Percentiles rank a stretch among this genome's conserved stretches.
These are phyloP conservation scores for Varecia variegata DNA, from an alignment of 2,797 vertebrate species.

Conservation along the genomic window DNA sequence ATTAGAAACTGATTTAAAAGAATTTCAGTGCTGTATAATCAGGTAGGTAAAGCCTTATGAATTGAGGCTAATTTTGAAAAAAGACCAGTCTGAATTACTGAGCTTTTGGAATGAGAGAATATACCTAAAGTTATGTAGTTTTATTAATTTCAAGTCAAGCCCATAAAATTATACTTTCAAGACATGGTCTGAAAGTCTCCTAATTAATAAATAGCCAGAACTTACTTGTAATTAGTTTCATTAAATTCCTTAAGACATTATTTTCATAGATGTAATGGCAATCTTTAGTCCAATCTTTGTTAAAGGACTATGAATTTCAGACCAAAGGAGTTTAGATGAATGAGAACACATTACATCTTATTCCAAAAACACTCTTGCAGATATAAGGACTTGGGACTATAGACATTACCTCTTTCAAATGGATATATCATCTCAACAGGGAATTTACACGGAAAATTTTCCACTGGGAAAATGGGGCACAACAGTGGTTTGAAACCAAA, in stretches of 20 bases:
- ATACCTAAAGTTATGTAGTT: neutral
- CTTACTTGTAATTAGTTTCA: conserved; percentile 5
- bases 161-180: conserved; percentile 9
- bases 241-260: conserved; percentile 20
- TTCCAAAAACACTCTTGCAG: neutral
- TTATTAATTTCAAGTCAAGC: conserved; percentile 46
- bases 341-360: neutral
- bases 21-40: neutral
- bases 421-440: neutral
- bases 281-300: neutral
- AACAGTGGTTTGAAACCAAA: neutral
- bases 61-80: conserved; percentile 24
- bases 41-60: conserved; percentile 6
- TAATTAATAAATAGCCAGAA: neutral
- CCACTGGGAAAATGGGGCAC: neutral
- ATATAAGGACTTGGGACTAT: neutral
- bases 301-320: neutral
- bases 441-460: neutral
- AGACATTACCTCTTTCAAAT: neutral
- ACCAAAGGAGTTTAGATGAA: conserved; percentile 4
- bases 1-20: conserved; percentile 41
- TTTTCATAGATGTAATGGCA: neutral
- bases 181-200: neutral
- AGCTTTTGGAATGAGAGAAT: conserved; percentile 12
- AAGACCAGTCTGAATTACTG: neutral